Evolutionary conservation across 2,888 invertebrate genomes (phyloP).

Genomic region (Morinoia aosen): DNA sequence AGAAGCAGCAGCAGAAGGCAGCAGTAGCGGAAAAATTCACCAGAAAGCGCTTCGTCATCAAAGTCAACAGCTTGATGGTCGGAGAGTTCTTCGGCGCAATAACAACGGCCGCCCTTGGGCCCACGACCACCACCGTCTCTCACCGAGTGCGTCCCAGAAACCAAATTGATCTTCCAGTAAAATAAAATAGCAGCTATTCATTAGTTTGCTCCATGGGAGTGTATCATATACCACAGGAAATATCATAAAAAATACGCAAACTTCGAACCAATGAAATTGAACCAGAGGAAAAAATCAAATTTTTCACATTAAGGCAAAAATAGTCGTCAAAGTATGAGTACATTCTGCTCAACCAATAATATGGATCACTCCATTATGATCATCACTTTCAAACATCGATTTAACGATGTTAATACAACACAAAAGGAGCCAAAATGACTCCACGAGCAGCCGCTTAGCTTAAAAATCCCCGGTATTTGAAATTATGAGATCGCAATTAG

Average conservation of each 20-base stretch:
- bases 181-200: background rate
- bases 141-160: background rate
- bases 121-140: constrained; percentile 8
- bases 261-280: background rate
- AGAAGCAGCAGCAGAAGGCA: background rate
- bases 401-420: background rate
- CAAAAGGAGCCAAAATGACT: background rate
- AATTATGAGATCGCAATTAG: too few species aligned
- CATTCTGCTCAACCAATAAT: background rate
- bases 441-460: background rate
- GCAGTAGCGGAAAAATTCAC: constrained; percentile 23
- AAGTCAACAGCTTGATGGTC: constrained; percentile 52
- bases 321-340: background rate
- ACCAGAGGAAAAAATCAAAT: background rate
- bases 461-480: too few species aligned
- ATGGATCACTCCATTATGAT: background rate
- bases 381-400: too few species aligned
- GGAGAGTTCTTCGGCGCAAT: constrained; percentile 38
- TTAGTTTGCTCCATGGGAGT: background rate
- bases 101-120: constrained; percentile 53
- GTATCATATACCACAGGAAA: background rate
- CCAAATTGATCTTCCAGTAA: background rate
- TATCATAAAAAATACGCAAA: background rate
- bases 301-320: background rate
- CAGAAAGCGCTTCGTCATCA: constrained; percentile 42